phyloP scores from a whole-genome alignment of 2,113 vertebrate species.

The Esox niger region DNA sequence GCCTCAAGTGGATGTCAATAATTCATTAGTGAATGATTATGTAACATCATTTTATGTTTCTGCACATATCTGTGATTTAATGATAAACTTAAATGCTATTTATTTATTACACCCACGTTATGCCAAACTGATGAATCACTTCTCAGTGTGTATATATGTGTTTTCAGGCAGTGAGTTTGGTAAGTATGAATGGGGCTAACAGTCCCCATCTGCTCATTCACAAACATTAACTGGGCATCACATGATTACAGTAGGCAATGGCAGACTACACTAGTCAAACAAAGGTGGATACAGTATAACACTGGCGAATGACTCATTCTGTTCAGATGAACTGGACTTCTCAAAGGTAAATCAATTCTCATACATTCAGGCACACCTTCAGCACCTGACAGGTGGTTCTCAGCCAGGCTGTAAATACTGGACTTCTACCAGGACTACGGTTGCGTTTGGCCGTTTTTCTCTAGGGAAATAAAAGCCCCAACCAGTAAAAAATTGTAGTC shows the following conservation, averaged over 20 bases:
- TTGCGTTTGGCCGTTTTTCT: not conserved
- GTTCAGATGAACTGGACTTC: not conserved
- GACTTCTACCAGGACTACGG: not conserved
- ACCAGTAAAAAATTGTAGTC: not conserved
- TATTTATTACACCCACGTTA: too few species aligned
- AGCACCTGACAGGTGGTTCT: not conserved
- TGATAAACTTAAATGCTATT: not conserved
- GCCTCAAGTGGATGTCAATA: too few species aligned
- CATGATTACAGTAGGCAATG: constrained; percentile 11
- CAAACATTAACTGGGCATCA: constrained; percentile 36
- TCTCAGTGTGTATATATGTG: not conserved
- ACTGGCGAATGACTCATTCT: not conserved
- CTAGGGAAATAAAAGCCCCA: not conserved
- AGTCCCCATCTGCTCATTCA: constrained; percentile 28
- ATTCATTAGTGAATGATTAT: too few species aligned
- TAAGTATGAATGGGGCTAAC: constrained; percentile 32
- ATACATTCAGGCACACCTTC: not conserved
- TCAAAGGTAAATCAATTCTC: too few species aligned
- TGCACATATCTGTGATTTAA: too few species aligned
- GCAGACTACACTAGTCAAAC: constrained; percentile 17
- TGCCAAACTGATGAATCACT: too few species aligned
- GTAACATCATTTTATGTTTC: too few species aligned
- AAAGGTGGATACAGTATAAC: not conserved
- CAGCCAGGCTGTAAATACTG: too few species aligned
- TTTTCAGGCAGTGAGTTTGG: not conserved